phyloP scores from a whole-genome alignment of 2,797 vertebrate species.

The Malacoctenus gilli region DNA sequence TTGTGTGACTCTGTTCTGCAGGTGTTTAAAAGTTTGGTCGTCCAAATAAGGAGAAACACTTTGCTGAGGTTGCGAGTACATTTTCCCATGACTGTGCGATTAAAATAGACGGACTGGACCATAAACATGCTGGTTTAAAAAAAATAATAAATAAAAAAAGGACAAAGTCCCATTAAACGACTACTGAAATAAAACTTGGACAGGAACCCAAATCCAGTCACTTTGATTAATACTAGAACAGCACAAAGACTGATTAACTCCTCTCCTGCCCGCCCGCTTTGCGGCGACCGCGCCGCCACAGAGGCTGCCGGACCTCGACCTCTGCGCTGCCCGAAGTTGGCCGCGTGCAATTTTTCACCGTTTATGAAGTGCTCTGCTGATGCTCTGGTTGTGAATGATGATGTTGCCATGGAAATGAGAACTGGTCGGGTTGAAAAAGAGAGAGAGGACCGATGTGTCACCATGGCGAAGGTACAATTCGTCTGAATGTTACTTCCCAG shows the following conservation, averaged over 20 bases:
- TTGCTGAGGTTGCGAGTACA: too few species aligned
- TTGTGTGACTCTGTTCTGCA: too few species aligned
- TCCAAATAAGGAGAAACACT: too few species aligned
- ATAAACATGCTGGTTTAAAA: not conserved
- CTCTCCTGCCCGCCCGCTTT: not conserved
- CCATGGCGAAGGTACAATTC: conserved; percentile 28
- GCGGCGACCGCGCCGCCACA: too few species aligned
- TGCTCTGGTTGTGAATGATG: conserved; percentile 33
- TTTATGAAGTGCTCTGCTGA: conserved; percentile 31
- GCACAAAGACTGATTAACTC: not conserved
- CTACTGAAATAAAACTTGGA: not conserved
- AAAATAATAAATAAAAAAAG: too few species aligned
- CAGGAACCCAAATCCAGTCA: not conserved
- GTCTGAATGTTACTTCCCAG: conserved; percentile 12
- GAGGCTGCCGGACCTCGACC: conserved; percentile 7
- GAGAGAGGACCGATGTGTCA: conserved; percentile 35
- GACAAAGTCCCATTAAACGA: too few species aligned
- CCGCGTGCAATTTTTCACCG: conserved; percentile 24
- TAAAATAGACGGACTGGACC: not conserved
- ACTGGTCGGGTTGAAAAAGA: conserved; percentile 2
- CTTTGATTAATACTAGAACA: not conserved
- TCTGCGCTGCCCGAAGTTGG: conserved; percentile 2
- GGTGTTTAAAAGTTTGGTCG: too few species aligned
- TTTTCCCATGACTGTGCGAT: too few species aligned
- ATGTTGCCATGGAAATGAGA: conserved; percentile 58